phyloP scores from a whole-genome alignment of 2,888 invertebrate genomes.

The Crocallis elinguaria region DNA sequence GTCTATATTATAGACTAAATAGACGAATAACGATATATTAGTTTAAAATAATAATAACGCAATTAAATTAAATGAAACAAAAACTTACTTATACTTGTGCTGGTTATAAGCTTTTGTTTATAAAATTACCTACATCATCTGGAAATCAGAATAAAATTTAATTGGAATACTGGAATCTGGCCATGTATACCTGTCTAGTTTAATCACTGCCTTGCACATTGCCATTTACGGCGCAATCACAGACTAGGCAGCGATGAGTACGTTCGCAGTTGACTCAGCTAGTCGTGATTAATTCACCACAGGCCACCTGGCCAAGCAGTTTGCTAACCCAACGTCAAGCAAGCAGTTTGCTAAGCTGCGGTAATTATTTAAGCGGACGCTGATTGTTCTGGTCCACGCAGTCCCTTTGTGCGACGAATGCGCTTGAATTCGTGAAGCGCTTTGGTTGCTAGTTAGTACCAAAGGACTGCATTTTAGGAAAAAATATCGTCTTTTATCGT shows the following conservation, averaged over 20 bases:
- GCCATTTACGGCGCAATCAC: slow-evolving; percentile 17
- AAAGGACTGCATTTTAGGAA: neutral
- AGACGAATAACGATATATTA: too few relatives aligned
- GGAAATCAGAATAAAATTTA: too few relatives aligned
- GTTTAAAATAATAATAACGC: too few relatives aligned
- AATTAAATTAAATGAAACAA: too few relatives aligned
- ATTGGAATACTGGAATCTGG: too few relatives aligned
- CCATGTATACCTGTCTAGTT: too few relatives aligned
- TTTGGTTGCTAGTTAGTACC: neutral
- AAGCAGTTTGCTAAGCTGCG: slow-evolving; percentile 30
- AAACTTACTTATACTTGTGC: too few relatives aligned
- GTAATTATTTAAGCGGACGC: slow-evolving; percentile 45
- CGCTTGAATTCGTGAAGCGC: slow-evolving; percentile 4
- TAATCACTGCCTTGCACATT: slow-evolving; percentile 1
- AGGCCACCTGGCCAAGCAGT: slow-evolving; percentile 55
- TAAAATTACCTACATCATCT: too few relatives aligned
- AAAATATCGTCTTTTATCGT: too few relatives aligned
- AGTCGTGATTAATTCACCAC: slow-evolving; percentile 65
- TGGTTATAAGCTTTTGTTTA: too few relatives aligned
- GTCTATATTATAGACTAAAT: too few relatives aligned
- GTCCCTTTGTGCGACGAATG: slow-evolving; percentile 23
- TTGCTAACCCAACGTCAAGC: slow-evolving; percentile 52
- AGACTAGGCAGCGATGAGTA: slow-evolving; percentile 29
- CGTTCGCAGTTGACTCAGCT: slow-evolving; percentile 60
- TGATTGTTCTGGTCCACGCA: slow-evolving; percentile 38